Conservation (phyloP, 2,113 vertebrate species). For the Ictidomys tridecemlineatus region DNA sequence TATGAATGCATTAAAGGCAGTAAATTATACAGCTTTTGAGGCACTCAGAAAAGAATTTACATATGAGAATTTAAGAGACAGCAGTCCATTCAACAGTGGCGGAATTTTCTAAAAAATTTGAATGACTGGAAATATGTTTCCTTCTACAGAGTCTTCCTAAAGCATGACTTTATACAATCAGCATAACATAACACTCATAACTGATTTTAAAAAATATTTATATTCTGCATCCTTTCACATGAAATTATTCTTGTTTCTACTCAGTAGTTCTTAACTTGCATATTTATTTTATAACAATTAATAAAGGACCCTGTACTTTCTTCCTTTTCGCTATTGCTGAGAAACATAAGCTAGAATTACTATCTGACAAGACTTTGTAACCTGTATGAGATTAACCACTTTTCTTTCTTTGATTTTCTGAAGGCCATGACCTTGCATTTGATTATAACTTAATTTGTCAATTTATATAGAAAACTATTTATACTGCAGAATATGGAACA, state of each 20-base stretch:
- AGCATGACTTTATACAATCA: not conserved
- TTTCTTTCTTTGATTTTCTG: slow-evolving; percentile 44
- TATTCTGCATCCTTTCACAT: not conserved
- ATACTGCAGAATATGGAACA: not conserved
- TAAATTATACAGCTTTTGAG: slow-evolving; percentile 61
- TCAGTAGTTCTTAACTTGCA: slow-evolving; percentile 29
- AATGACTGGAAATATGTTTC: not conserved
- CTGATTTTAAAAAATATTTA: not conserved
- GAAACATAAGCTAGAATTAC: not conserved
- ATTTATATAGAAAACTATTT: not conserved
- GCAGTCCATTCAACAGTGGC: not conserved
- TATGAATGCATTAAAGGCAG: slow-evolving; percentile 60
- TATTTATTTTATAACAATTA: not conserved
- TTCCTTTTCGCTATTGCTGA: not conserved
- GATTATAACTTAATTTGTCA: slow-evolving; percentile 5
- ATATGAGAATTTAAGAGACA: slow-evolving; percentile 66
- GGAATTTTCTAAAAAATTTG: slow-evolving; percentile 18
- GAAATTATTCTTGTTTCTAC: slow-evolving; percentile 36
- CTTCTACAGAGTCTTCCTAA: slow-evolving; percentile 8
- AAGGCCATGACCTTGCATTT: slow-evolving; percentile 23
- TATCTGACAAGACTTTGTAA: not conserved
- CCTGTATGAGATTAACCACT: not conserved
- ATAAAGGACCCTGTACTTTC: not conserved
- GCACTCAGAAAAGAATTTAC: slow-evolving; percentile 30
- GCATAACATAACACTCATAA: not conserved